Conservation (phyloP, 2,113 vertebrate genomes). For the Onychostoma macrolepis region DNA sequence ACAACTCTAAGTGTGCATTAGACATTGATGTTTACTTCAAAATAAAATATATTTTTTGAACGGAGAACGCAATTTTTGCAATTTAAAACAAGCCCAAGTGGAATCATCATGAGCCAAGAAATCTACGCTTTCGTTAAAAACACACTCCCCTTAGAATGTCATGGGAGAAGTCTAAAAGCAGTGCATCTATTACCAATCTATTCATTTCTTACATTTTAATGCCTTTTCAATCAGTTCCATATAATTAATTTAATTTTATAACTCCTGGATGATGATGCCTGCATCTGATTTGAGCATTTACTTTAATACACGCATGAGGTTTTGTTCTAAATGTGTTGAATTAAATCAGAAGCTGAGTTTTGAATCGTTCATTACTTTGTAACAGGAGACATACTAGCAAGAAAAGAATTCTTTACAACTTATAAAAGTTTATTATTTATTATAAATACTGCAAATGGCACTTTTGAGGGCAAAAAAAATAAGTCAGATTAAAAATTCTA, state of each 20-base stretch:
- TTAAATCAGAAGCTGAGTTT: neutral
- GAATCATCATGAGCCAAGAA: neutral
- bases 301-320: neutral
- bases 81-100: neutral
- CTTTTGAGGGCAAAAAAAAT: neutral
- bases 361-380: neutral
- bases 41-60: neutral
- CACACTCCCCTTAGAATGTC: neutral
- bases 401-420: neutral
- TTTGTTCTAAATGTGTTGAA: neutral
- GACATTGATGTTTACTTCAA: neutral
- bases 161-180: neutral
- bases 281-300: constrained; percentile 1
- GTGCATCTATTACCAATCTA: neutral
- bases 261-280: neutral
- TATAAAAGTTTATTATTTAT: neutral
- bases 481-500: neutral
- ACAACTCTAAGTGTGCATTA: constrained; percentile 8
- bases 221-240: neutral
- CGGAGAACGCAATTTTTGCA: neutral
- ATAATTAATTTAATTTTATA: neutral
- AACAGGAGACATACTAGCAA: neutral
- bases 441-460: neutral
- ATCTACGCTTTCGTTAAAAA: neutral
- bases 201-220: neutral